A percentile compares a stretch with the other conserved stretches of the same genome.
phyloP scores from a whole-genome alignment of 2,888 invertebrate genomes.

The Lutraria lutraria region DNA sequence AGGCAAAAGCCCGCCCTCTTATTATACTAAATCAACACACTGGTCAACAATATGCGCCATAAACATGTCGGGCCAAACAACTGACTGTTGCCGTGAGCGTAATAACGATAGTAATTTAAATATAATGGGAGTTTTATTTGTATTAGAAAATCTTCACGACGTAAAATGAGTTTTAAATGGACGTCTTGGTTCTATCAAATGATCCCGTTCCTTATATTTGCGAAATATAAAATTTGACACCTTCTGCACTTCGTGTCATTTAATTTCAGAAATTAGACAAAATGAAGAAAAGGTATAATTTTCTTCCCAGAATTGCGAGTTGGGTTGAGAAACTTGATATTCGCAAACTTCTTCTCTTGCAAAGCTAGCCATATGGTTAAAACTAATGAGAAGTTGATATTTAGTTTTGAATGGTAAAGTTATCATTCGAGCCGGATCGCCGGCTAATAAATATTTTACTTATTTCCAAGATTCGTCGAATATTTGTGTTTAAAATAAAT shows the following conservation, averaged over 20 bases:
- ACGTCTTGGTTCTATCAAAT: conserved; percentile 44
- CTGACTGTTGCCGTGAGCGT: conserved; percentile 36
- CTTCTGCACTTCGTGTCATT: conserved; percentile 48
- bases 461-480: background rate
- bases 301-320: conserved; percentile 20
- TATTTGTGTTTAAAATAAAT: background rate
- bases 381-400: conserved; percentile 9
- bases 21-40: conserved; percentile 51
- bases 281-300: conserved; percentile 44
- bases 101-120: conserved; percentile 44
- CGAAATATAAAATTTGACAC: conserved; percentile 56
- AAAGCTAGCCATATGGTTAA: conserved; percentile 8
- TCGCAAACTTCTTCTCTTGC: background rate
- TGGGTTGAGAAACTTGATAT: background rate
- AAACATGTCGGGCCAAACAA: conserved; percentile 53
- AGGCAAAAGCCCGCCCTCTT: conserved; percentile 44
- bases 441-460: background rate
- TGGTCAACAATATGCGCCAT: conserved; percentile 49
- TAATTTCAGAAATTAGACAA: conserved; percentile 49
- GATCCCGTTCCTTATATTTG: conserved; percentile 36
- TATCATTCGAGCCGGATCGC: background rate
- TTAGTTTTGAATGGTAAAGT: background rate
- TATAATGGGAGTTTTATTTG: conserved; percentile 47
- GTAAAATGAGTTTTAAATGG: conserved; percentile 48
- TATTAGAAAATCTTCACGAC: conserved; percentile 31